phyloP scores from a whole-genome alignment of 2,113 vertebrate genomes.

The Bettongia penicillata region DNA sequence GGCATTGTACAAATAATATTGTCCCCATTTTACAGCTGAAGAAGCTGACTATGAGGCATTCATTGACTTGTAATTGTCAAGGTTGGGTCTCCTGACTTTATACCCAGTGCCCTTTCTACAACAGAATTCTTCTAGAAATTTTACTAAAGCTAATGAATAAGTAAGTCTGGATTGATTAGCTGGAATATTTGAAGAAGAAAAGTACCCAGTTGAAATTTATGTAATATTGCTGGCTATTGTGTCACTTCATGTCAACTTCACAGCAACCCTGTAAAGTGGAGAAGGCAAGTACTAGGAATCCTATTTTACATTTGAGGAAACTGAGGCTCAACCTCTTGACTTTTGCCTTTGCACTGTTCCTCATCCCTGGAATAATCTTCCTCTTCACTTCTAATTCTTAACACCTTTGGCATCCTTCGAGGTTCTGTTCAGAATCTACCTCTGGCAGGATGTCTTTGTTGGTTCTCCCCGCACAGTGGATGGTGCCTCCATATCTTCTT shows the following conservation, averaged over 20 bases:
- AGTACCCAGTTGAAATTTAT: not conserved
- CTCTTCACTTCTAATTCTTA: not conserved
- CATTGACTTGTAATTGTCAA: not conserved
- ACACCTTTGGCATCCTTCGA: not conserved
- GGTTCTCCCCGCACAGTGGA: too few species aligned
- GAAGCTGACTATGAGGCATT: not conserved
- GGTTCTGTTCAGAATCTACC: not conserved
- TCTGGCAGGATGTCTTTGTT: too few species aligned
- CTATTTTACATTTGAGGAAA: not conserved
- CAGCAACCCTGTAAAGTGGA: not conserved
- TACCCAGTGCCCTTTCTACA: not conserved
- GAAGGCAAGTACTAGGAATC: not conserved
- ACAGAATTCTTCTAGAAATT: not conserved
- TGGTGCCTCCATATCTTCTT: not conserved
- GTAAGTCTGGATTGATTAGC: not conserved
- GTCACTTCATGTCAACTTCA: not conserved
- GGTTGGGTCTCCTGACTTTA: not conserved
- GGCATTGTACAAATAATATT: not conserved
- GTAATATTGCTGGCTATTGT: not conserved
- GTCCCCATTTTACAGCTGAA: not conserved
- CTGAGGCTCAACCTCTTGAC: not conserved
- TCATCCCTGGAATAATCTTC: not conserved
- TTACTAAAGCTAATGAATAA: not conserved
- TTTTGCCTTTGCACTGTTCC: not conserved
- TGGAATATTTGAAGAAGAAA: not conserved